Percentiles rank a stretch among this genome's conserved stretches.
Conservation (phyloP, 2,113 vertebrate genomes). For the Microtus pennsylvanicus region DNA sequence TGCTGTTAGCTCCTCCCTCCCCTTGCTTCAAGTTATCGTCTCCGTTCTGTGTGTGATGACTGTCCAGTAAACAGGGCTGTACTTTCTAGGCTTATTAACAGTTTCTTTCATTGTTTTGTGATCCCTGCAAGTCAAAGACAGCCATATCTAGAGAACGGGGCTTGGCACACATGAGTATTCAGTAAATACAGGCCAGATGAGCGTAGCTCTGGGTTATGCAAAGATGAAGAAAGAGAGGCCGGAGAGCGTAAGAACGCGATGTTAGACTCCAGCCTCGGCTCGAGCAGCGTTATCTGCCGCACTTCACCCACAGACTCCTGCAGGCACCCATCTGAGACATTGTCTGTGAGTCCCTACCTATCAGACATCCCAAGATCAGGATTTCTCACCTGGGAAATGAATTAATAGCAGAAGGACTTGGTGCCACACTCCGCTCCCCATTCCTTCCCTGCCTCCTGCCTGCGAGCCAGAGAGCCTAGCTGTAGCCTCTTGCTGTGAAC, state of each 20-base stretch:
- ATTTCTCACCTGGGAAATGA: neutral
- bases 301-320: neutral
- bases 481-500: neutral
- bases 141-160: neutral
- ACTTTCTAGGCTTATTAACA: neutral
- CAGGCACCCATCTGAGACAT: neutral
- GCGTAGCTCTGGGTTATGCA: neutral
- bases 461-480: neutral
- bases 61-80: neutral
- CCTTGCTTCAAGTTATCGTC: neutral
- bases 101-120: neutral
- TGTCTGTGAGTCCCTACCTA: neutral
- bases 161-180: neutral
- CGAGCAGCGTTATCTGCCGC: neutral
- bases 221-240: neutral
- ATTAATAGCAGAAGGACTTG: neutral
- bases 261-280: neutral
- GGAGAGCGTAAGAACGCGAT: neutral
- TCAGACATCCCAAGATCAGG: neutral
- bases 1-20: neutral
- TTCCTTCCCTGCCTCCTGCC: neutral
- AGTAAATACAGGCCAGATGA: neutral
- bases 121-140: neutral
- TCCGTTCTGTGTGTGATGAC: neutral
- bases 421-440: neutral